phyloP scores from a whole-genome alignment of 1,140 invertebrate genomes.

The Platorchestia sp. region DNA sequence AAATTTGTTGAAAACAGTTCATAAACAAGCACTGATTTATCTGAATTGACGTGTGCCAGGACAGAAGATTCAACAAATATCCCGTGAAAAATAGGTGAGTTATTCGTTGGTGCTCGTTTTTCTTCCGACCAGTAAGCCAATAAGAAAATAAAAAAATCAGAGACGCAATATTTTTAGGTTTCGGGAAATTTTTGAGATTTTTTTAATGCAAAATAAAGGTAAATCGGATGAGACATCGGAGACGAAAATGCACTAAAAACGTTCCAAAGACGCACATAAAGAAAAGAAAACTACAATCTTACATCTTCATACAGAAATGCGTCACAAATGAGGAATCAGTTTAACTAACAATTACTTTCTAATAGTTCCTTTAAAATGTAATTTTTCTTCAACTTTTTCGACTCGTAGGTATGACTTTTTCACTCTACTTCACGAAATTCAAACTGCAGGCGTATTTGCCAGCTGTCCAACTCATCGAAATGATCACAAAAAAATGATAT shows the following conservation, averaged over 20 bases:
- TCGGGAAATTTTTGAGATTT: not conserved
- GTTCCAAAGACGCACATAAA: not conserved
- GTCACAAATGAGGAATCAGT: not conserved
- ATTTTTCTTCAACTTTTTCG: not conserved
- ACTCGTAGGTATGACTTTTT: not conserved
- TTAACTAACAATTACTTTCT: not conserved
- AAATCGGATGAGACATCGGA: not conserved
- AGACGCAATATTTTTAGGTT: not conserved
- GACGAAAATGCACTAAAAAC: not conserved
- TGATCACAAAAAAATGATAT: too few species aligned
- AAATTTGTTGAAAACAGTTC: too few species aligned
- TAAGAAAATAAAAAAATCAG: not conserved
- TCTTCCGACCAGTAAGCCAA: not conserved
- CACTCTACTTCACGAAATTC: too few species aligned
- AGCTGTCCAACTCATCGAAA: too few species aligned
- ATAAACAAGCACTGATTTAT: not conserved
- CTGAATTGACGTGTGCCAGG: not conserved
- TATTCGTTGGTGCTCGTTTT: not conserved
- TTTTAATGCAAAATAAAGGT: not conserved
- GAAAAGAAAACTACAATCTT: not conserved
- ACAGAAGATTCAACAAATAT: not conserved
- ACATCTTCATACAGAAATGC: not conserved
- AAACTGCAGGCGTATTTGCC: too few species aligned
- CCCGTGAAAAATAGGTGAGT: not conserved
- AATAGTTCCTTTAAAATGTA: not conserved